Percentiles rank a stretch among this genome's conserved stretches.
phyloP scores from a whole-genome alignment of 2,888 invertebrate genomes.

The Acanthoscelides obtectus region DNA sequence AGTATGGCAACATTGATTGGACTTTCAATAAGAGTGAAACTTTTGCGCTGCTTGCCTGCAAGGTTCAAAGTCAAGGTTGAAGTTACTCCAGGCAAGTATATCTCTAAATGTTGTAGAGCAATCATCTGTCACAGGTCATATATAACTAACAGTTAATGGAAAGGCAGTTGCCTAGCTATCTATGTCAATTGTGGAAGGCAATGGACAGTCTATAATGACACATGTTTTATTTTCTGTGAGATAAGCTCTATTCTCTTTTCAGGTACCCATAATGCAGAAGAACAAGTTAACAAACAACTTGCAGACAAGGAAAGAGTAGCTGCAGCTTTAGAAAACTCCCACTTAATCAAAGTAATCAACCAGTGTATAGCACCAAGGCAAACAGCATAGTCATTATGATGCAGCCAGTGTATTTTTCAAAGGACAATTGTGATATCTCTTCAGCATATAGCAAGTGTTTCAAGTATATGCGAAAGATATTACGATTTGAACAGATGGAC shows the following conservation, averaged over 20 bases:
- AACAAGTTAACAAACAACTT: slow-evolving; percentile 93
- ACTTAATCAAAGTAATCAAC: slow-evolving; percentile 89
- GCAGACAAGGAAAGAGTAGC: slow-evolving; percentile 97
- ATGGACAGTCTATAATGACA: too few relatives aligned
- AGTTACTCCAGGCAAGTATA: neutral
- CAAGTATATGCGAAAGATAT: slow-evolving; percentile 76
- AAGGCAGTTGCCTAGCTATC: too few relatives aligned
- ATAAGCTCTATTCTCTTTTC: slow-evolving; percentile 54
- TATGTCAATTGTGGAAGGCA: too few relatives aligned
- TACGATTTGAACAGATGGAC: slow-evolving; percentile 97
- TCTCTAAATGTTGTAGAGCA: too few relatives aligned
- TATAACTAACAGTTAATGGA: too few relatives aligned
- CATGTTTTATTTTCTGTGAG: too few relatives aligned
- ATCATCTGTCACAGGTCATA: too few relatives aligned
- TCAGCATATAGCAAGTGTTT: slow-evolving; percentile 85
- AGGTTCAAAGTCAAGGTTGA: slow-evolving; percentile 62
- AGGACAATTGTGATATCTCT: slow-evolving; percentile 56
- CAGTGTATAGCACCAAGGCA: slow-evolving; percentile 64
- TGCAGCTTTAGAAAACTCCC: slow-evolving; percentile 91
- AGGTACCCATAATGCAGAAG: slow-evolving; percentile 88
- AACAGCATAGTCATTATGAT: slow-evolving; percentile 8
- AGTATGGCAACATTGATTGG: slow-evolving; percentile 97
- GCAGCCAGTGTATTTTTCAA: neutral
- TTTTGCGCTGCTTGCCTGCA: slow-evolving; percentile 77
- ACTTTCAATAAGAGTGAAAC: slow-evolving; percentile 86